Evolutionary conservation across 2,113 vertebrate genomes (phyloP).

Genomic region (Trachemys scripta): DNA sequence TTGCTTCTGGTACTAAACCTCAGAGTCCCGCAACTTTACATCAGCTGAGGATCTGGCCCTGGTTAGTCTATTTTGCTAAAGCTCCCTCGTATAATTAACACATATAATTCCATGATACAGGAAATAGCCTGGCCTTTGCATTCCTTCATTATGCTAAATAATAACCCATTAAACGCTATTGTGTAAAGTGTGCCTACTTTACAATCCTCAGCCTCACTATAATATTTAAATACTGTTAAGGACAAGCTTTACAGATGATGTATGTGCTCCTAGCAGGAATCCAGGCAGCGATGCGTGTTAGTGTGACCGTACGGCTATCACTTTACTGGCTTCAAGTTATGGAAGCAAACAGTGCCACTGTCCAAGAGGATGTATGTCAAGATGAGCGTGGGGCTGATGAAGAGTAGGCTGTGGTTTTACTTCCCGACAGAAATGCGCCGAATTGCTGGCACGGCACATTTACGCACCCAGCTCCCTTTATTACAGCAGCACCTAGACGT

Average conservation of each 20-base stretch:
- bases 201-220: background rate
- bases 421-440: too few species aligned
- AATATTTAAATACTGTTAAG: background rate
- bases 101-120: background rate
- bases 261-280: background rate
- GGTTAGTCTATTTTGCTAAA: background rate
- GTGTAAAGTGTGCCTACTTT: background rate
- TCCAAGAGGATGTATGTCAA: background rate
- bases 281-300: rapidly evolving
- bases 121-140: background rate
- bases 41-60: too few species aligned
- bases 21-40: background rate
- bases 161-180: background rate
- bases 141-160: background rate
- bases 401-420: background rate
- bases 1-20: background rate
- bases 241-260: rapidly evolving
- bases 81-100: background rate
- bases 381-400: background rate
- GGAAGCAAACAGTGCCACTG: rapidly evolving
- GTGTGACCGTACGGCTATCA: background rate
- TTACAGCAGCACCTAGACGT: too few species aligned
- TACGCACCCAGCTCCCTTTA: too few species aligned
- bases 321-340: background rate
- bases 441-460: background rate